Base-by-base conservation (phyloP, 64 coral and sea anemone genomes). In the Trachythela sp. region DNA sequence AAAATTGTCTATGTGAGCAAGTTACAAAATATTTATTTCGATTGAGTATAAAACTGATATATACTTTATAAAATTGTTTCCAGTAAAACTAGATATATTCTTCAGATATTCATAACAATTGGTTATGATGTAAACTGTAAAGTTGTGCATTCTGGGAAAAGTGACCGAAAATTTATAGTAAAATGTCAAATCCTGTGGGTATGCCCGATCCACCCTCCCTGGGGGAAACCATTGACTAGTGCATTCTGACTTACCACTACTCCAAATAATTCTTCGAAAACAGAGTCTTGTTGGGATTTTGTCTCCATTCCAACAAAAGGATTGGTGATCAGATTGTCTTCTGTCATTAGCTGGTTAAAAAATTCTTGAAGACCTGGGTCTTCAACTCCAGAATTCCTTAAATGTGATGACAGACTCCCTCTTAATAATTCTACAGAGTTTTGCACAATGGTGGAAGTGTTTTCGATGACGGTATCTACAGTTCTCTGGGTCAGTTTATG, bases 221-320 rank as follows among this genome's bases (percentile, higher is more conserved):
- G 13, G 0, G 56, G 3, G 54, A 59, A 17, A 59, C 54, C 14
- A 22, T 18, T 22, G 24, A 17, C 54, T 22, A 18, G 54, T 17
- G 14, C 54, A 2, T 17, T 22, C 5, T 64, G 2, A 37, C 75
- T 80, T 80, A 80, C 75, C 0, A 80, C 75, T 30, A 80, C 75
- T 37, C 75, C 75, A 80, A 80, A 80, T 80, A 80, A 39, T 29
- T 80, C 30, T 80, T 17, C 35, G 30, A 38, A 80, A 80, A 80
- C 30, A 14, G 2, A 29, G 75, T 80, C 75, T 80, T 80, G 75
- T 10, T 80, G 75, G 20, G 20, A 37, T 80, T 39, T 80, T 20
- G 31, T 80, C 30, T 80, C 75, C 75, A 80, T 80, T 39, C 75
- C 75, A 80, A 80, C 7, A 30, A 15, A 80, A 36, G 75, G 30